phyloP scores from a whole-genome alignment of 2,113 vertebrate species.

The Alexandromys fortis region DNA sequence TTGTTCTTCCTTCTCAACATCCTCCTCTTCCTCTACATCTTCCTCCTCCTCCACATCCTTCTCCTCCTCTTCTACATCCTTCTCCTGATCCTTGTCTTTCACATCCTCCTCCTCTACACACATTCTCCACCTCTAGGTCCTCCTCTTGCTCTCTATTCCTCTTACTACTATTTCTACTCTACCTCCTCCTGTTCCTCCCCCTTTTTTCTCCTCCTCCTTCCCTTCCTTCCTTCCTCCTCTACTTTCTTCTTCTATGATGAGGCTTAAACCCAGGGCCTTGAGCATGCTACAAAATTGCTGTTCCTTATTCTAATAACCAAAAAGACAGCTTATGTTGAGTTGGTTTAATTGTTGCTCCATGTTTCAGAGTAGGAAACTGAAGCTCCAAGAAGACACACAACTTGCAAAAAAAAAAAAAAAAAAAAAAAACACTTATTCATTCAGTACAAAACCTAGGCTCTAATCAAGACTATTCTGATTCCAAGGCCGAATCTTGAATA shows the following conservation, averaged over 20 bases:
- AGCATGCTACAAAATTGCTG: background rate
- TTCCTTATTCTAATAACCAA: background rate
- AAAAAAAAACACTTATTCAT: background rate
- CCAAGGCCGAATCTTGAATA: slow-evolving; percentile 51
- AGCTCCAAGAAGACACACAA: accelerated
- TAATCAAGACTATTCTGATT: slow-evolving; percentile 36
- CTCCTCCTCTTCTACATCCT: background rate
- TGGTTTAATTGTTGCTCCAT: background rate
- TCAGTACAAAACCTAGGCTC: background rate
- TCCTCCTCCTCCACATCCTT: background rate
- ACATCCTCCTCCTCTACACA: too few species aligned
- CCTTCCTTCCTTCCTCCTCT: background rate
- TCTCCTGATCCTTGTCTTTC: too few species aligned
- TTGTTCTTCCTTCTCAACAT: background rate
- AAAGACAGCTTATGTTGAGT: background rate
- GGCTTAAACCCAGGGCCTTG: background rate
- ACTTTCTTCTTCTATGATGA: background rate
- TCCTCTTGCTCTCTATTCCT: background rate
- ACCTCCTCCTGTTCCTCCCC: background rate
- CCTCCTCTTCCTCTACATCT: background rate
- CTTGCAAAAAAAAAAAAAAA: background rate
- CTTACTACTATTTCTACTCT: background rate
- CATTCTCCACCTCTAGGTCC: background rate
- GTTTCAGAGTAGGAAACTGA: background rate
- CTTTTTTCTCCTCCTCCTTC: background rate